Conservation (phyloP, 2,888 invertebrate species). For the Drosophila conformis region DNA sequence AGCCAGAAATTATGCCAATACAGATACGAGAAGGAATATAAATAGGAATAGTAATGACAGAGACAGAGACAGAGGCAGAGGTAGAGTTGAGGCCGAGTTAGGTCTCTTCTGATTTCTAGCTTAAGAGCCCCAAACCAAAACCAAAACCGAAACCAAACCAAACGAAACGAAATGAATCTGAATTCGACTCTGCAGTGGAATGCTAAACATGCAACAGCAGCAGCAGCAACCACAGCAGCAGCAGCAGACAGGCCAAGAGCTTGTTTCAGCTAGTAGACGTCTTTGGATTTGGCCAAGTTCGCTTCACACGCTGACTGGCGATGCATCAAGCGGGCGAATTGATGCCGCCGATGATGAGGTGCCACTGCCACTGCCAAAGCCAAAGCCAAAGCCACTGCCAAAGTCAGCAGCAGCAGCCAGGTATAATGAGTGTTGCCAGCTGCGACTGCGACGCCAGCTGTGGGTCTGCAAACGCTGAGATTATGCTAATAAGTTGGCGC, state of each 20-base stretch:
- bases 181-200: conserved; percentile 45
- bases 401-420: conserved; percentile 21
- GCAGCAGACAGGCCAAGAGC: conserved; percentile 8
- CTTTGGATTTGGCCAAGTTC: conserved; percentile 41
- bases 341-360: conserved; percentile 80
- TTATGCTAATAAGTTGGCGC: conserved; percentile 79
- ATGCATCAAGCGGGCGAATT: conserved; percentile 73
- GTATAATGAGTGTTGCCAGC: conserved; percentile 66
- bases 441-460: conserved; percentile 22
- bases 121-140: conserved; percentile 22
- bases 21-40: conserved; percentile 46
- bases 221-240: conserved; percentile 26
- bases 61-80: background rate
- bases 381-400: conserved; percentile 16
- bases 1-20: conserved; percentile 68
- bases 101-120: conserved; percentile 44
- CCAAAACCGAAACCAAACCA: conserved; percentile 1
- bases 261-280: conserved; percentile 15
- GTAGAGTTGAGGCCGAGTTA: background rate
- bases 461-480: conserved; percentile 52
- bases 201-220: conserved; percentile 55
- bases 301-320: conserved; percentile 77
- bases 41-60: conserved; percentile 3
- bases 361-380: conserved; percentile 50
- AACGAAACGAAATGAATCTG: conserved; percentile 42